Percentiles rank a stretch among this genome's conserved stretches.
Conservation (phyloP, 1,140 invertebrate genomes). For the Nilaparvata lugens region DNA sequence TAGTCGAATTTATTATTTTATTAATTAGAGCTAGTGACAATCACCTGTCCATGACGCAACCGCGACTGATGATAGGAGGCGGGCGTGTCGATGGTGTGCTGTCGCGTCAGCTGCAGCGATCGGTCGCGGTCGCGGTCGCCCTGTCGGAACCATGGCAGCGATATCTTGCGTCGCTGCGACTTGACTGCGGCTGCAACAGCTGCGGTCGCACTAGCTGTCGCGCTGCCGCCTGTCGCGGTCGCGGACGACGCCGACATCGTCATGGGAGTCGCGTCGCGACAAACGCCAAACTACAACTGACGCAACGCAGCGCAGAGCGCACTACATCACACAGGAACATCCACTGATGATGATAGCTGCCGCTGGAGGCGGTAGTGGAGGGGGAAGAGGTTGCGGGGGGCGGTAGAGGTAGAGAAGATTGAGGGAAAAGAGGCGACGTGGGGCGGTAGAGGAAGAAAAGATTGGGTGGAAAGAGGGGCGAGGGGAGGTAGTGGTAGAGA, state of each 20-base stretch:
- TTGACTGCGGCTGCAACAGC: slow-evolving; percentile 29
- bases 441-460: no score
- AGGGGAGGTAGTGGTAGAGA: no score
- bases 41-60: slow-evolving; percentile 41
- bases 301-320: slow-evolving; percentile 6
- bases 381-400: not conserved
- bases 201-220: slow-evolving; percentile 16
- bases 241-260: slow-evolving; percentile 9
- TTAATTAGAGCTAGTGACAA: no score
- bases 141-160: slow-evolving; percentile 79
- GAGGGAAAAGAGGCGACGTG: no score
- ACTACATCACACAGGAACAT: not conserved
- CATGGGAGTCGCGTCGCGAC: slow-evolving; percentile 8
- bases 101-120: slow-evolving; percentile 60
- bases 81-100: slow-evolving; percentile 84
- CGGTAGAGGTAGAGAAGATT: not conserved
- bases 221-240: not conserved
- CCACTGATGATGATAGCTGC: no score
- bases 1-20: no score
- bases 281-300: slow-evolving; percentile 31
- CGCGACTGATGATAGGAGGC: slow-evolving; percentile 63
- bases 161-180: slow-evolving; percentile 59
- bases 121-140: slow-evolving; percentile 43
- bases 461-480: no score
- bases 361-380: not conserved